A percentile compares a stretch with the other conserved stretches of the same genome.
These are phyloP conservation scores for Hirtodrosophila trivittata DNA, from an alignment of 2,888 invertebrate genomes.

Conservation along the genomic window DNA sequence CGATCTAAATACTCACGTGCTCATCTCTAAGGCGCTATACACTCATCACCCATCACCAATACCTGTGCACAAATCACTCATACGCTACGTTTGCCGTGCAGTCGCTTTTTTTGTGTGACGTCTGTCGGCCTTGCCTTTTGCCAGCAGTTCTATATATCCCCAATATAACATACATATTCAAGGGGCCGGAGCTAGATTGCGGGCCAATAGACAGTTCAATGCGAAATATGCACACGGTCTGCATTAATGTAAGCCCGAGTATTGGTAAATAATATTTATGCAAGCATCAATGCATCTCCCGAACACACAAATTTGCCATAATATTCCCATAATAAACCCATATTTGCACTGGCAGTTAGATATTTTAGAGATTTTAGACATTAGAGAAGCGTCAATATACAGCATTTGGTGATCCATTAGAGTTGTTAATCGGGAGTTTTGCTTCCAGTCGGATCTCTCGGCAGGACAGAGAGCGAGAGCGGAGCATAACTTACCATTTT, in stretches of 20 bases:
- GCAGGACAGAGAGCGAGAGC: constrained; percentile 6
- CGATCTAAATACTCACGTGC: constrained; percentile 47
- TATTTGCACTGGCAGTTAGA: constrained; percentile 18
- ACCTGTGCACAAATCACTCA: constrained; percentile 59
- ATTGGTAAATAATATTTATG: no score
- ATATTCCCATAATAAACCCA: constrained; percentile 12
- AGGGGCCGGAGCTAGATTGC: not conserved
- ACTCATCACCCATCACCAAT: constrained; percentile 18
- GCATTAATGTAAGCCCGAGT: constrained; percentile 16
- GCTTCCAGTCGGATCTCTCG: constrained; percentile 44
- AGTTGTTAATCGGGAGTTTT: constrained; percentile 63
- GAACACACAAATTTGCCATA: no score
- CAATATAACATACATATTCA: not conserved
- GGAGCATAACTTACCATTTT: constrained; percentile 78
- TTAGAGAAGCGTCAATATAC: constrained; percentile 69
- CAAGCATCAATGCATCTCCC: no score
- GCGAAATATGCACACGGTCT: constrained; percentile 41
- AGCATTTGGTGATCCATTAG: constrained; percentile 64
- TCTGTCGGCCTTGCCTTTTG: constrained; percentile 63
- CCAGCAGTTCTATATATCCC: constrained; percentile 29
- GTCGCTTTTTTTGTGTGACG: constrained; percentile 57
- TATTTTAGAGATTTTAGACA: constrained; percentile 18
- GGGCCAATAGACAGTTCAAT: constrained; percentile 28
- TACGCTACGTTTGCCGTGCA: constrained; percentile 60
- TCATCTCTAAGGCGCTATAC: constrained; percentile 45